A percentile compares a stretch with the other conserved stretches of the same genome.
phyloP scores from a whole-genome alignment of 2,888 invertebrate genomes.

The Protonemura montana region DNA sequence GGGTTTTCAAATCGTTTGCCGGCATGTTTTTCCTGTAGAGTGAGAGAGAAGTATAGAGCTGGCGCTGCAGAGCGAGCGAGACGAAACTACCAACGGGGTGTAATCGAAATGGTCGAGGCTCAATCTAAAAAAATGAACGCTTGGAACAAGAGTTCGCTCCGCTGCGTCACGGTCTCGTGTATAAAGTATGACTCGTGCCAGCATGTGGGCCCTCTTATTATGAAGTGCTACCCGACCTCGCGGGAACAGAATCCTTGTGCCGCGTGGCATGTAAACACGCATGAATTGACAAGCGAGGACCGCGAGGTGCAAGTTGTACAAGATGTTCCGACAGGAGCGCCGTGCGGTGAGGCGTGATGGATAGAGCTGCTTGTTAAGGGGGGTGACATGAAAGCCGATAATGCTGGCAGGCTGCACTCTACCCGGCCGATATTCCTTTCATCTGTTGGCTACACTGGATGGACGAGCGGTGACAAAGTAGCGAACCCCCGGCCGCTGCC shows the following conservation, averaged over 20 bases:
- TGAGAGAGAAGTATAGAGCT: neutral
- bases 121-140: neutral
- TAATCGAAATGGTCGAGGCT: neutral
- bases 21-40: neutral
- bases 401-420: neutral
- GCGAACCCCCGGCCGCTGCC: neutral
- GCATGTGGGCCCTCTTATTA: neutral
- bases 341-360: neutral
- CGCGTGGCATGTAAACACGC: neutral
- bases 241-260: too few relatives aligned
- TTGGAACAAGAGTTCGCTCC: neutral
- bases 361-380: neutral
- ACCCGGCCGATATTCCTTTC: neutral
- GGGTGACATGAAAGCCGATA: neutral
- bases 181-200: neutral
- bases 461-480: neutral
- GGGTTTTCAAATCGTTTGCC: neutral
- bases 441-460: too few relatives aligned
- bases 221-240: neutral
- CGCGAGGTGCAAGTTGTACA: neutral
- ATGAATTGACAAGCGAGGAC: neutral
- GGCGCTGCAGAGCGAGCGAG: neutral
- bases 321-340: neutral
- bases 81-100: neutral
- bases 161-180: neutral